Base-by-base conservation (phyloP, 2,888 invertebrate genomes). In the Bellardia pandia region DNA sequence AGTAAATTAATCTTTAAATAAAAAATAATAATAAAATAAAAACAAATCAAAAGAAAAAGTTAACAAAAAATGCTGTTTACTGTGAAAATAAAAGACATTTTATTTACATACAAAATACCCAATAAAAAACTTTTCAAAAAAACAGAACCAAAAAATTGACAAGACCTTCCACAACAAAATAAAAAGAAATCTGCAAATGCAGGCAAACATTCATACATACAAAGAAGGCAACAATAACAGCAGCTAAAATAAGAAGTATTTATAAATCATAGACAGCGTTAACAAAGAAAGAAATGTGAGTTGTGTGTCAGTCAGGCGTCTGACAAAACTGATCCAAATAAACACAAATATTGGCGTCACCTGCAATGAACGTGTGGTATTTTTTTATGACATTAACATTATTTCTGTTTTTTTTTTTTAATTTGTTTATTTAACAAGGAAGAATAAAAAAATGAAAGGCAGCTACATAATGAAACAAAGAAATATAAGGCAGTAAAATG, bases 111-210 rank as follows among this genome's bases (percentile, higher is more conserved):
- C 23, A 79, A 56, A 23, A 56, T 3, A 45, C 11, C 9, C 11
- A 62, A 66, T 30, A 62, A 37, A 40, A 66, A 78, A 79, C 74
- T 74, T 77, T 74, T 2, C 42, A 42, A 62, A 72, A 40, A 62
- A 42, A 40, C 58, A 58, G 51, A 78, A 79, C 74, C 71, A 81
- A 64, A 72, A 60, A 14, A 75, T n/a, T 64, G 72, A 85, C 81
- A 86, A 85, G 83, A 86, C 85, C 82, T 84, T 85, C 74, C 85
- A 76, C 78, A 81, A 84, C 56, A 88, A 68, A 76, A 45, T 8
- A 82, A 71, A n/a, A 51, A 33, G 33, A 6, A 68, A 66, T 64
- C 14, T 60, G 74, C 62, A 79, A 51, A 79, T 74, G 51, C 71
- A 80, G 14, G 66, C 66, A 75, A 40, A 58, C 69, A 51, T 7